Conservation (phyloP, 2,888 invertebrate species). For the Sphaerophoria rueppellii region DNA sequence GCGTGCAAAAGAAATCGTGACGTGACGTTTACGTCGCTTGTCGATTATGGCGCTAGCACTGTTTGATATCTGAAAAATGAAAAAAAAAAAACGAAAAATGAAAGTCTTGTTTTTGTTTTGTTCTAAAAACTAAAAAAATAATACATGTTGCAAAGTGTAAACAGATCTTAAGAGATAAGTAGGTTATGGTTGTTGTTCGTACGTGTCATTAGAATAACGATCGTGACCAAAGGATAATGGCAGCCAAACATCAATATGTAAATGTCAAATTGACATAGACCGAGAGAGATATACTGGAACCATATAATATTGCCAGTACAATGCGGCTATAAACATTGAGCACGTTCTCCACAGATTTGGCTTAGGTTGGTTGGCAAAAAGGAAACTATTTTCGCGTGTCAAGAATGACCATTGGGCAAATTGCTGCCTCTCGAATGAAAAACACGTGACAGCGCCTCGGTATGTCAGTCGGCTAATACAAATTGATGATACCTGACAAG, state of each 20-base stretch:
- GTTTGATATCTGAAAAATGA: slow-evolving; percentile 23
- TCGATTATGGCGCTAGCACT: slow-evolving; percentile 34
- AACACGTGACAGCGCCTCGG: slow-evolving; percentile 48
- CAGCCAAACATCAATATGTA: slow-evolving; percentile 20
- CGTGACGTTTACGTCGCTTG: slow-evolving; percentile 54
- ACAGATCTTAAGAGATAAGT: slow-evolving; percentile 33
- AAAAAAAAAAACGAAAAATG: slow-evolving; percentile 57
- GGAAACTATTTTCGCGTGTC: slow-evolving; percentile 36
- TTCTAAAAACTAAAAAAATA: background rate
- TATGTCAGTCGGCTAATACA: slow-evolving; percentile 9
- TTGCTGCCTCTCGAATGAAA: slow-evolving; percentile 35
- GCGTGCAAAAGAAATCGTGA: slow-evolving; percentile 55
- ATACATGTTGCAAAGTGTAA: slow-evolving; percentile 6
- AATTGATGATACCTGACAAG: slow-evolving; percentile 53
- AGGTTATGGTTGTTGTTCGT: slow-evolving; percentile 56
- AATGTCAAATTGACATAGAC: slow-evolving; percentile 36
- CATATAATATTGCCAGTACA: slow-evolving; percentile 14
- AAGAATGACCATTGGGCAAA: slow-evolving; percentile 52
- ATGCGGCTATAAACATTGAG: slow-evolving; percentile 45
- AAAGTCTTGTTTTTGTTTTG: slow-evolving; percentile 40
- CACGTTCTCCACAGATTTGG: slow-evolving; percentile 2
- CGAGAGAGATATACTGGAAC: background rate
- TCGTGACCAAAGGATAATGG: slow-evolving; percentile 64
- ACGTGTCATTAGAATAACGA: slow-evolving; percentile 64
- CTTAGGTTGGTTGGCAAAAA: background rate